Evolutionary conservation across 2,797 vertebrate species (phyloP).

Genomic region (Sciaenops ocellatus): DNA sequence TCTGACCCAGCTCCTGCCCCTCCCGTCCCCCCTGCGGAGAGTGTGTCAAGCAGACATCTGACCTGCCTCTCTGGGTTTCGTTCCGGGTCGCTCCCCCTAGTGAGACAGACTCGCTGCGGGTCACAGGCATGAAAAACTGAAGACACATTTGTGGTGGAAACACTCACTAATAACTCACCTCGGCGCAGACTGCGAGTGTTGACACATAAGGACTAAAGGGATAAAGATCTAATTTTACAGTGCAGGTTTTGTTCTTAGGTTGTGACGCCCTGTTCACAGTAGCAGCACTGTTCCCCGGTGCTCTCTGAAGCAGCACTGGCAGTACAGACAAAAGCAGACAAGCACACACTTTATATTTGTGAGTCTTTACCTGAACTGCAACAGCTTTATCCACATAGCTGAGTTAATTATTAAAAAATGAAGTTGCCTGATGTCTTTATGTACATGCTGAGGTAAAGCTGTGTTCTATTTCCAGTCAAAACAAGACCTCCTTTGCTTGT

Average conservation of each 20-base stretch:
- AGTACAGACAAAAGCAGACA: neutral
- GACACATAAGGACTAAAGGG: conserved; percentile 62
- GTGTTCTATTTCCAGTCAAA: too few relatives aligned
- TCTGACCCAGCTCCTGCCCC: conserved; percentile 33
- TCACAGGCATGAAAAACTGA: conserved; percentile 52
- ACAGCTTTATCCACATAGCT: neutral
- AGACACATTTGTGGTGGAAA: conserved; percentile 57
- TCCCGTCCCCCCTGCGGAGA: conserved; percentile 35
- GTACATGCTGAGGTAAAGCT: neutral
- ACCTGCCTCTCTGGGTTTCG: conserved; percentile 58
- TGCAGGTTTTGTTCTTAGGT: conserved; percentile 27
- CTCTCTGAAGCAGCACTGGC: neutral
- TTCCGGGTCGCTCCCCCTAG: conserved; percentile 66
- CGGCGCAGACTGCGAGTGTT: conserved; percentile 27
- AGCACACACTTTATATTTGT: conserved; percentile 1
- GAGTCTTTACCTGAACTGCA: neutral
- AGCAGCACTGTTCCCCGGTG: neutral
- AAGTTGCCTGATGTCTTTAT: neutral
- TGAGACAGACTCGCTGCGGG: conserved; percentile 33
- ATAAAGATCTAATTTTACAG: conserved; percentile 45
- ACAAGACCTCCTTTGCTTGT: too few relatives aligned
- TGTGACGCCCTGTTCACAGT: neutral
- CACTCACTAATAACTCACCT: conserved; percentile 38
- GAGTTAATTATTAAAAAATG: neutral
- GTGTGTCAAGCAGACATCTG: conserved; percentile 68